phyloP scores from a whole-genome alignment of 2,888 invertebrate species.

The Antitype chi region DNA sequence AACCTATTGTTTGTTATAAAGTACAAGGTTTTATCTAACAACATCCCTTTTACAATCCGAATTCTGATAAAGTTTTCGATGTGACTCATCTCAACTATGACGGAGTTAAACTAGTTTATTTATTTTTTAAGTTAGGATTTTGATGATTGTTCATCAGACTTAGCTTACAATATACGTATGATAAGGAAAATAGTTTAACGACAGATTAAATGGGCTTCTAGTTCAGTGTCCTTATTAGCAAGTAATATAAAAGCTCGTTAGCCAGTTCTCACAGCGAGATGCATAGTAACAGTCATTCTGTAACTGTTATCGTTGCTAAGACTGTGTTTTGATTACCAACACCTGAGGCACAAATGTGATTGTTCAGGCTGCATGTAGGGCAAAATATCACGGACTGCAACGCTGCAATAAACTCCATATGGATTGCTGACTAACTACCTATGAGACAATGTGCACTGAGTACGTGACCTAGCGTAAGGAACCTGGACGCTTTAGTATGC shows the following conservation, averaged over 20 bases:
- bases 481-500: constrained; percentile 49
- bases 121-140: neutral
- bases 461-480: constrained; percentile 72
- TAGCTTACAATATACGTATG: neutral
- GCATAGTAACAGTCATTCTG: constrained; percentile 68
- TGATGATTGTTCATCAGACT: constrained; percentile 1
- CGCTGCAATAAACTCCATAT: constrained; percentile 70
- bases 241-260: constrained; percentile 47
- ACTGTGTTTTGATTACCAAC: constrained; percentile 78
- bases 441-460: constrained; percentile 62
- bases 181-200: neutral
- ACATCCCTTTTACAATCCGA: constrained; percentile 44
- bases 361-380: constrained; percentile 70
- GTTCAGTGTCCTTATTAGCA: constrained; percentile 26
- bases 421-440: constrained; percentile 65
- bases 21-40: constrained; percentile 48
- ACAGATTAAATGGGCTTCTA: neutral
- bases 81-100: constrained; percentile 3
- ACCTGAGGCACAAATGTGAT: constrained; percentile 80
- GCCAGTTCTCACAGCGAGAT: constrained; percentile 33
- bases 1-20: constrained; percentile 49
- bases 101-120: neutral
- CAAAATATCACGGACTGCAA: constrained; percentile 78
- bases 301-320: constrained; percentile 70
- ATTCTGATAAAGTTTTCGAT: constrained; percentile 23